These are phyloP conservation scores for Stichopus horrens DNA, from an alignment of 53 echinoderm and acorn worm species.

Conservation along the genomic window DNA sequence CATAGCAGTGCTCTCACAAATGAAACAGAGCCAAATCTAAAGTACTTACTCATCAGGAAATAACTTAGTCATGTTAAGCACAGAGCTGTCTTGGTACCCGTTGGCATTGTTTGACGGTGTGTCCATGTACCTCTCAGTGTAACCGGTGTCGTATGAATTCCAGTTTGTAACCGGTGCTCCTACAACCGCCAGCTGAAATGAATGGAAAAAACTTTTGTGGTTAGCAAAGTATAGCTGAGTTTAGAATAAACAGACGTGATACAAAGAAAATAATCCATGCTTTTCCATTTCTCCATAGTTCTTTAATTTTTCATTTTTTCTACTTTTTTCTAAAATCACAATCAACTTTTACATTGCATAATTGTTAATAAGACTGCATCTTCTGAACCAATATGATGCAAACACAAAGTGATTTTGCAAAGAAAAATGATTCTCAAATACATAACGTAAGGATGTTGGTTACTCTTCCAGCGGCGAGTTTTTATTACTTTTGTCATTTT, in stretches of 20 bases:
- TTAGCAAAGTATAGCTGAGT: too few species aligned
- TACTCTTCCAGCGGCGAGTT: slow-evolving; percentile 37
- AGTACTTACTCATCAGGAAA: slow-evolving; percentile 94
- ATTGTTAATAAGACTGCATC: too few species aligned
- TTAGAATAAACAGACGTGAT: too few species aligned
- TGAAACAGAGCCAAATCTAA: not conserved
- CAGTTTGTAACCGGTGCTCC: slow-evolving; percentile 98
- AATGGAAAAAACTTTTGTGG: not conserved
- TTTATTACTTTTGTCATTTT: slow-evolving; percentile 66
- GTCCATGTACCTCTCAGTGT: slow-evolving; percentile 98
- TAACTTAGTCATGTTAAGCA: slow-evolving; percentile 76
- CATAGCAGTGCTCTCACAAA: not conserved
- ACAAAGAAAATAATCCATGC: too few species aligned
- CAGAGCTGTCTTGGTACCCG: slow-evolving; percentile 87
- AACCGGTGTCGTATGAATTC: slow-evolving; percentile 98
- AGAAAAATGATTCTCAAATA: too few species aligned
- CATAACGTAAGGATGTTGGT: too few species aligned
- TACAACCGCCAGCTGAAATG: slow-evolving; percentile 81
- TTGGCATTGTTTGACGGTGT: slow-evolving; percentile 93
- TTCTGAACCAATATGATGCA: too few species aligned
- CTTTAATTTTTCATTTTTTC: too few species aligned
- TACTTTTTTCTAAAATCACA: too few species aligned
- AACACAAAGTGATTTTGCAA: too few species aligned
- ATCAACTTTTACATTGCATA: too few species aligned
- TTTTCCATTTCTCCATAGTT: too few species aligned